Conservation (phyloP, 2,888 invertebrate genomes). For the Ecdyonurus torrentis region DNA sequence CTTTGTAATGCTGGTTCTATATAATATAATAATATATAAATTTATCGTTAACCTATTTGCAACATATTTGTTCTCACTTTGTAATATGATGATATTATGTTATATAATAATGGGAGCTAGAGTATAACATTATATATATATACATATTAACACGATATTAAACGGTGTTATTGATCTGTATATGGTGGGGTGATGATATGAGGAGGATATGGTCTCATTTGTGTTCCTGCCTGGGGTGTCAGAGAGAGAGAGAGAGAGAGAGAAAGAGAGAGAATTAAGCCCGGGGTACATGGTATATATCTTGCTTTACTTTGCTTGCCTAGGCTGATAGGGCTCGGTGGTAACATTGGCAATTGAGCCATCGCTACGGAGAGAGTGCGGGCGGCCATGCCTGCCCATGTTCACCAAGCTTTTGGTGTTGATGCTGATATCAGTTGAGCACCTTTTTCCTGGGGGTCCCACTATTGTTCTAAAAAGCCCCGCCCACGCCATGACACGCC, state of each 20-base stretch:
- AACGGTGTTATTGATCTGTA: not conserved
- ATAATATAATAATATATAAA: too few species aligned
- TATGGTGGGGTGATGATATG: not conserved
- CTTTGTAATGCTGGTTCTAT: too few species aligned
- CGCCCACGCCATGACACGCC: not conserved
- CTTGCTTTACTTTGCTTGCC: too few species aligned
- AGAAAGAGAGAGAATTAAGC: too few species aligned
- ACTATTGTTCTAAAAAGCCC: not conserved
- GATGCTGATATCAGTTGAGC: not conserved
- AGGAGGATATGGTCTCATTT: not conserved
- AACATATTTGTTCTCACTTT: too few species aligned
- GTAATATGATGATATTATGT: too few species aligned
- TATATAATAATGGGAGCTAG: too few species aligned
- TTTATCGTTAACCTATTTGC: too few species aligned
- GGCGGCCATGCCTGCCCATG: not conserved
- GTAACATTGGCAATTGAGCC: not conserved
- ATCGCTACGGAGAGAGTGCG: not conserved
- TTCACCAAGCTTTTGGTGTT: too few species aligned
- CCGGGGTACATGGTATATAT: too few species aligned
- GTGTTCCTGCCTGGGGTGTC: not conserved
- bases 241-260: not conserved
- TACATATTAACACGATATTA: not conserved
- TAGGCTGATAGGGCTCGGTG: too few species aligned
- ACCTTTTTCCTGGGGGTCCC: not conserved
- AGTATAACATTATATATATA: too few species aligned